Evolutionary conservation across 2,113 vertebrate species (phyloP).

Genomic region (Pluvianellus socialis): DNA sequence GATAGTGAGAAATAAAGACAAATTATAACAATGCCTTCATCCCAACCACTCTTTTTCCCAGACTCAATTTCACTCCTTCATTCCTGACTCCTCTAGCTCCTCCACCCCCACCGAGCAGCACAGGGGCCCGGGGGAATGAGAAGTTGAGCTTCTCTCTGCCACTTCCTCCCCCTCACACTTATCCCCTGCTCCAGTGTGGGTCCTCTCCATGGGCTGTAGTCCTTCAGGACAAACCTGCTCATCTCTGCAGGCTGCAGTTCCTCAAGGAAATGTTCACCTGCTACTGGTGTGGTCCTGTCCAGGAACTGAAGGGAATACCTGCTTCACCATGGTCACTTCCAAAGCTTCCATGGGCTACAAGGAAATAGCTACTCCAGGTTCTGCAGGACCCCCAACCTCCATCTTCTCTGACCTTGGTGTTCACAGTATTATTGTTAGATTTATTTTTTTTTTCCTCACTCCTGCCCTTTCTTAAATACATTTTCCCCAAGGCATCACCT

Average conservation of each 20-base stretch:
- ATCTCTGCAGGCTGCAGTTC: not conserved
- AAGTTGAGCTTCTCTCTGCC: not conserved
- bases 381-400: not conserved
- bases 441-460: not conserved
- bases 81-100: not conserved
- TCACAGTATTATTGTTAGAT: not conserved
- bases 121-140: not conserved
- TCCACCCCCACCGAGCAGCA: not conserved
- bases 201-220: not conserved
- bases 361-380: not conserved
- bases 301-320: not conserved
- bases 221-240: not conserved
- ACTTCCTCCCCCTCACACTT: not conserved
- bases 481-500: not conserved
- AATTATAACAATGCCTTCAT: not conserved
- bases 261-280: not conserved
- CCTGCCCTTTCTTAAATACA: accelerated
- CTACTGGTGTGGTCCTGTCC: not conserved
- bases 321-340: not conserved
- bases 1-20: not conserved
- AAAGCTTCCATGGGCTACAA: not conserved
- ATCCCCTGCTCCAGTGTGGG: accelerated
- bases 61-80: not conserved
- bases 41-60: not conserved
- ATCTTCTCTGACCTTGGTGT: not conserved